Evolutionary conservation across 2,888 invertebrate species (phyloP), one percentile per base, ranked within the genome.

Genomic region (Calliscelio sp.): DNA sequence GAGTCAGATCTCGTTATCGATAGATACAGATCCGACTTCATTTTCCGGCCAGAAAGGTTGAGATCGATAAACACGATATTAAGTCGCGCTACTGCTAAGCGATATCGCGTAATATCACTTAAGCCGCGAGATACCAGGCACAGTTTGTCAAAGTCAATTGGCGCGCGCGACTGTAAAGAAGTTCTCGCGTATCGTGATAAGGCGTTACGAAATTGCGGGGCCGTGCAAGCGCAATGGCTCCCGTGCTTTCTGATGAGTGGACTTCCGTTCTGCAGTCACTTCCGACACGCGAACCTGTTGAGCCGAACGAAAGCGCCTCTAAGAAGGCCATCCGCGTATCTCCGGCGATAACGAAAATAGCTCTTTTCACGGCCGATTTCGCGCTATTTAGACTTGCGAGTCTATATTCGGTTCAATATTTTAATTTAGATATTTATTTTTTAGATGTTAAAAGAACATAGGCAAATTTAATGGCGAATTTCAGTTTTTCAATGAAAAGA

Each of bases 251-350:
- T 87, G 89, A 88, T 88, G 88, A 90, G 90, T 90, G 90, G 88
- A 92, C 91, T 92, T 92, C 90, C 90, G 90, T 89, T 89, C 81
- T 85, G 85, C 86, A 82, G 86, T 85, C 84, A 87, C 88, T 90
- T 91, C 90, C 91, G 89, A 88, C 92, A 92, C 92, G 92, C 92
- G 85, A 92, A 92, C 92, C 92, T 92, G 92, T 92, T 92, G 92
- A 88, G 78, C 59, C 51, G 63, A 49, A 22, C 28, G 1, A 70
- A 68, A 53, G 41, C 63, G 51, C 53, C 24, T 41, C 46, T 0
- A n/a, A 73, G 74, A 73, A 74, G 55, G 57, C 38, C 61, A 53
- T 78, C 68, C 20, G 25, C 25, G 59, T 51, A 79, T 79, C 70
- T 63, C 20, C 16, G n/a, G 18, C 35, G 61, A 78, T 78, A 59